phyloP scores from a whole-genome alignment of 2,888 invertebrate species.

The Mesochorus sp. region DNA sequence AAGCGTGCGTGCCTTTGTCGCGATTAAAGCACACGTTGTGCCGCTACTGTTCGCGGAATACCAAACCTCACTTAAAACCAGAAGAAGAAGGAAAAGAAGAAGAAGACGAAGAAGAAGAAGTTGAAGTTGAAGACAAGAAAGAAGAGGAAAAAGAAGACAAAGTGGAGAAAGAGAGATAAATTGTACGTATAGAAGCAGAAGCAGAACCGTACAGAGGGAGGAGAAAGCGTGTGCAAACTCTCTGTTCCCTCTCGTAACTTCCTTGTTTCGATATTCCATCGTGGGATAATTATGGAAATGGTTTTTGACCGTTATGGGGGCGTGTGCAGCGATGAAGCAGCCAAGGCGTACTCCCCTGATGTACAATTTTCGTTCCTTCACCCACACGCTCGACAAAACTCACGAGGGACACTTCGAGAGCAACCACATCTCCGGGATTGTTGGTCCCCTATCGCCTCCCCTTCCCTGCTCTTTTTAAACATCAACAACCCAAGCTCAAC shows the following conservation, averaged over 20 bases:
- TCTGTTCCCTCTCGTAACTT: slow-evolving; percentile 53
- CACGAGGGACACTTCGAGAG: slow-evolving; percentile 17
- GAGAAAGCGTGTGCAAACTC: slow-evolving; percentile 37
- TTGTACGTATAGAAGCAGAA: slow-evolving; percentile 24
- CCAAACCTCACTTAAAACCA: neutral
- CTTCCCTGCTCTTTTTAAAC: slow-evolving; percentile 2
- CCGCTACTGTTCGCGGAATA: slow-evolving; percentile 36
- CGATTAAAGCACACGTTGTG: slow-evolving; percentile 24
- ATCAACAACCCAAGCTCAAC: too few species aligned
- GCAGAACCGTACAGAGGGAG: neutral
- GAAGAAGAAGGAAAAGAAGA: slow-evolving; percentile 6
- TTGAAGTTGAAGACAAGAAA: slow-evolving; percentile 14
- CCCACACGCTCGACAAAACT: slow-evolving; percentile 53
- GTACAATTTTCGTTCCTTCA: slow-evolving; percentile 65
- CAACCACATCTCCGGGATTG: slow-evolving; percentile 13
- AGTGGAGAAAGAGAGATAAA: neutral
- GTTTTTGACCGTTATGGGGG: slow-evolving; percentile 77
- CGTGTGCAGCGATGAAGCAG: slow-evolving; percentile 71
- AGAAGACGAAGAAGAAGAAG: slow-evolving; percentile 8
- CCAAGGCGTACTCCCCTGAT: slow-evolving; percentile 42
- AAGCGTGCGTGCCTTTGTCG: slow-evolving; percentile 40
- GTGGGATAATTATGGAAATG: slow-evolving; percentile 75
- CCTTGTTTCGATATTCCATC: slow-evolving; percentile 69
- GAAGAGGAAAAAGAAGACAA: neutral
- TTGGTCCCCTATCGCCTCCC: neutral